Percentiles rank a stretch among this genome's conserved stretches.
These are phyloP conservation scores for Leptodactylus fallax DNA, from an alignment of 2,797 vertebrate genomes.

Conservation along the genomic window DNA sequence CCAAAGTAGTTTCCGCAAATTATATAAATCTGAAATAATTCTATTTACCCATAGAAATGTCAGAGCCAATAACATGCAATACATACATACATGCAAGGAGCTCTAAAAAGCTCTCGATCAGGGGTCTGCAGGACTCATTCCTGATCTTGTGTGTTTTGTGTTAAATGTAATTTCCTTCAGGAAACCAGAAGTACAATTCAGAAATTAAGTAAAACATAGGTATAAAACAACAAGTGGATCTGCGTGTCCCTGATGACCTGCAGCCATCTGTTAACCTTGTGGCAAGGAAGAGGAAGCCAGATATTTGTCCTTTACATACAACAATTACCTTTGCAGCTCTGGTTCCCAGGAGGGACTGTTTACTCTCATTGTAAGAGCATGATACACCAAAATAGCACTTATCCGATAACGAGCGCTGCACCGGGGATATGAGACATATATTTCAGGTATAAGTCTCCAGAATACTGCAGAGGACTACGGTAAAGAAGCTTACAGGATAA, in stretches of 20 bases:
- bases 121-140: conserved; percentile 32
- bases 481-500: not conserved
- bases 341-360: conserved; percentile 54
- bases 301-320: conserved; percentile 64
- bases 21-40: not conserved
- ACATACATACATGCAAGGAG: not conserved
- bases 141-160: conserved; percentile 48
- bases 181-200: conserved; percentile 62
- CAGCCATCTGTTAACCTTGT: conserved; percentile 63
- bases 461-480: not conserved
- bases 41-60: not conserved
- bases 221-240: conserved; percentile 60
- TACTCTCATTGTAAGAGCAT: conserved; percentile 34
- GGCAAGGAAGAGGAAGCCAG: conserved; percentile 61
- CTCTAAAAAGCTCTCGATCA: conserved; percentile 8
- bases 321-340: conserved; percentile 60
- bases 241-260: conserved; percentile 62
- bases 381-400: conserved; percentile 53
- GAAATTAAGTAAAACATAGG: conserved; percentile 63
- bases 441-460: conserved; percentile 9
- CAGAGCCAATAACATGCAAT: not conserved
- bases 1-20: not conserved
- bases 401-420: conserved; percentile 25
- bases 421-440: conserved; percentile 29
- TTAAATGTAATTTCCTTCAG: conserved; percentile 63